Conservation (phyloP, 2,888 invertebrate species). For the Sicus ferrugineus region DNA sequence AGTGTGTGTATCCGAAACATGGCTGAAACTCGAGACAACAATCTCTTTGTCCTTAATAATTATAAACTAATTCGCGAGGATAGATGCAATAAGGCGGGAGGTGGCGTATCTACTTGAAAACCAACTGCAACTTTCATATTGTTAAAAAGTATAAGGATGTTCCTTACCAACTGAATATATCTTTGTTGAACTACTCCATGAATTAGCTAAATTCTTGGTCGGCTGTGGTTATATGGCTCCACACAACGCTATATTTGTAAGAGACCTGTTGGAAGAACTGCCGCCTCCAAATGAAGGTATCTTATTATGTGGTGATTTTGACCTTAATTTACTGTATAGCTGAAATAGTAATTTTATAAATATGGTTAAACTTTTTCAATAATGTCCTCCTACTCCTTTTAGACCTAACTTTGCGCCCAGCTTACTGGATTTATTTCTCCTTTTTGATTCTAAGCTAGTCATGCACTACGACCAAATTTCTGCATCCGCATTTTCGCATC, state of each 20-base stretch:
- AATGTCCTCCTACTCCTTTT: neutral
- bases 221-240: no score
- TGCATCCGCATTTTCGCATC: neutral
- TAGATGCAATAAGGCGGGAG: conserved; percentile 4
- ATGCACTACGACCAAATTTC: neutral
- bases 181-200: neutral
- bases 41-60: neutral
- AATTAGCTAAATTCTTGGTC: neutral
- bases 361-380: neutral
- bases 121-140: neutral
- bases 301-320: no score
- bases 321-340: neutral
- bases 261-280: no score
- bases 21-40: conserved; percentile 17
- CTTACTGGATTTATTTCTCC: neutral
- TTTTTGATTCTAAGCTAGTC: neutral
- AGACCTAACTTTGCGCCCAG: neutral
- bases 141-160: neutral
- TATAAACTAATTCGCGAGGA: conserved; percentile 11
- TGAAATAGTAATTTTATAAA: neutral
- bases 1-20: conserved; percentile 22
- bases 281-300: no score
- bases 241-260: no score
- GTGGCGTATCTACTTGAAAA: conserved; percentile 6
- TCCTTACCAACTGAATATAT: neutral